Conservation (phyloP, 2,113 vertebrate genomes). For the Passerina amoena region DNA sequence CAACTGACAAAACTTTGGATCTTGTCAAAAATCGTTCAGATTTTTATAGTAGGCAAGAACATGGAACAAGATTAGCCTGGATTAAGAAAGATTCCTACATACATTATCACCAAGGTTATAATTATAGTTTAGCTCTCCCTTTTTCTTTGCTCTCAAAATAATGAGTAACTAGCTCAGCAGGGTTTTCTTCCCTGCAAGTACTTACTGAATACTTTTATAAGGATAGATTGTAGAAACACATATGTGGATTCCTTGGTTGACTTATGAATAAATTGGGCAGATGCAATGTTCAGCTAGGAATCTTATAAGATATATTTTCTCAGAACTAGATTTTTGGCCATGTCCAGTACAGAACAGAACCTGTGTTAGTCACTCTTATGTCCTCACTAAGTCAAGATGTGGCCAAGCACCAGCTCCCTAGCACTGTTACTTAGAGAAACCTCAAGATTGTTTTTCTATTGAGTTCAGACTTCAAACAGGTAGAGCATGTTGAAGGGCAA, state of each 20-base stretch:
- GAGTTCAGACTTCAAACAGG: background rate
- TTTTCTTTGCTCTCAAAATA: slow-evolving; percentile 28
- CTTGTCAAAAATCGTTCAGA: slow-evolving; percentile 79
- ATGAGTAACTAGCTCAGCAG: slow-evolving; percentile 49
- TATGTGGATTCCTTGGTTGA: background rate
- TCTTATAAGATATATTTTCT: background rate
- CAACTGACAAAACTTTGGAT: slow-evolving; percentile 83
- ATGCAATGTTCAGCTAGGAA: background rate
- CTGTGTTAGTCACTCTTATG: background rate
- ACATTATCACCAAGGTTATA: slow-evolving; percentile 36
- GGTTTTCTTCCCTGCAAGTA: background rate
- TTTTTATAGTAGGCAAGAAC: slow-evolving; percentile 68
- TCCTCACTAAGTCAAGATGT: background rate
- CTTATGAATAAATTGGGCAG: background rate
- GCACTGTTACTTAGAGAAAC: background rate
- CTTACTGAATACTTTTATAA: background rate
- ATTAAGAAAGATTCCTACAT: slow-evolving; percentile 15
- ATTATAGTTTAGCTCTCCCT: slow-evolving; percentile 34
- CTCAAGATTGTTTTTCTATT: background rate
- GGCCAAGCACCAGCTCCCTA: background rate
- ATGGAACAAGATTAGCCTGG: slow-evolving; percentile 40
- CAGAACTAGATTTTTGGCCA: background rate
- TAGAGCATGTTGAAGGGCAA: background rate
- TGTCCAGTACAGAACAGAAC: background rate
- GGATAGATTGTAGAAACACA: background rate